These are phyloP conservation scores for Varroa destructor DNA, from an alignment of 1,140 invertebrate genomes.

Conservation along the genomic window DNA sequence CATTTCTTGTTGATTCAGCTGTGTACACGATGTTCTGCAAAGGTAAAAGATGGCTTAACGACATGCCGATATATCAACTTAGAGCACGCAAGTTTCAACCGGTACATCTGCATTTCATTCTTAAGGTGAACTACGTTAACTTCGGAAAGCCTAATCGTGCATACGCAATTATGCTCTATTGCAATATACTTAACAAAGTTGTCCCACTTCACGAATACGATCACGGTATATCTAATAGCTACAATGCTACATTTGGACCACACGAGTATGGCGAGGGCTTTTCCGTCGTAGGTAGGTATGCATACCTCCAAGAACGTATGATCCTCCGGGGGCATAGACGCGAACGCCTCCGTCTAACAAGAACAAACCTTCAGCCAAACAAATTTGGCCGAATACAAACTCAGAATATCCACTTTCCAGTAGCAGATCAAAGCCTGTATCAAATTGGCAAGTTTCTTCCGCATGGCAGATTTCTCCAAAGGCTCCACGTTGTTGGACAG, in stretches of 20 bases:
- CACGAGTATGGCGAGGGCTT: conserved; percentile 25
- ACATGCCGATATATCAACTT: conserved; percentile 6
- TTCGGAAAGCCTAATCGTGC: conserved; percentile 13
- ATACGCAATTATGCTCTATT: conserved; percentile 14
- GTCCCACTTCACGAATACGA: conserved; percentile 3
- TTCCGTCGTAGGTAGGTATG: background rate
- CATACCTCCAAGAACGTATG: conserved; percentile 18
- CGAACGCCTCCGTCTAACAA: background rate
- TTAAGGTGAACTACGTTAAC: conserved; percentile 16
- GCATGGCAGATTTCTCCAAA: background rate
- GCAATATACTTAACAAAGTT: background rate
- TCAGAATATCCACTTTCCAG: conserved; percentile 21
- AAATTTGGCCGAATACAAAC: conserved; percentile 16
- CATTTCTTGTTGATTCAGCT: conserved; percentile 8
- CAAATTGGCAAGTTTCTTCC: conserved; percentile 21
- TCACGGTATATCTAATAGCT: background rate
- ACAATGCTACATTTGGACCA: conserved; percentile 3
- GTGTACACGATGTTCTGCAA: conserved; percentile 18
- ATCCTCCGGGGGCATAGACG: background rate
- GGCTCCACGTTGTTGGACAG: conserved; percentile 3
- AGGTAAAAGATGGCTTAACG: conserved; percentile 1
- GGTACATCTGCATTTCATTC: conserved; percentile 18
- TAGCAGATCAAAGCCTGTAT: conserved; percentile 14
- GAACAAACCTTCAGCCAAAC: conserved; percentile 6
- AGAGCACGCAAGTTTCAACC: conserved; percentile 6